A percentile compares a stretch with the other conserved stretches of the same genome.
Conservation (phyloP, 2,113 vertebrate genomes). For the Pollachius pollachius region DNA sequence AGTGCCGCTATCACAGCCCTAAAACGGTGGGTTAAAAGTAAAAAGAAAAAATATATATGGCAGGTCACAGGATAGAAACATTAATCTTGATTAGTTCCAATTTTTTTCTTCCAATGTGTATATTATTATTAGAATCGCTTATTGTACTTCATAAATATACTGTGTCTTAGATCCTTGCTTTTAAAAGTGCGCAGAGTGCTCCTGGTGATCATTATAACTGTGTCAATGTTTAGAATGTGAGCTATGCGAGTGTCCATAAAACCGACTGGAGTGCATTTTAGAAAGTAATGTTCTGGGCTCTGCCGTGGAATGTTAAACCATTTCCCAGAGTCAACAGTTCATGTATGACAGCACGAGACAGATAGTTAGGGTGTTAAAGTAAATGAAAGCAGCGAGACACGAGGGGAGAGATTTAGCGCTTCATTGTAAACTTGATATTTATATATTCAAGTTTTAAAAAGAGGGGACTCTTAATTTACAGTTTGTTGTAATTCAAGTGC, state of each 20-base stretch:
- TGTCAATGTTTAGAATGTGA: slow-evolving; percentile 34
- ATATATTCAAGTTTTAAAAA: too few species aligned
- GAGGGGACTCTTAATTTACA: not conserved
- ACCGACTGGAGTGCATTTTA: not conserved
- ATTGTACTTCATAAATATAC: too few species aligned
- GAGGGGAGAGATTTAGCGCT: not conserved
- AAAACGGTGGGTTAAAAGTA: not conserved
- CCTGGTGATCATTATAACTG: slow-evolving; percentile 17
- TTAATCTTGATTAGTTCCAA: too few species aligned
- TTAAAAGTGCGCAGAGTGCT: too few species aligned
- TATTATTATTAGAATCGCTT: too few species aligned
- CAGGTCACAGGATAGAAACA: too few species aligned
- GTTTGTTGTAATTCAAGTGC: too few species aligned
- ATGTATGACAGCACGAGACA: not conserved
- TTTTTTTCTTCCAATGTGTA: too few species aligned
- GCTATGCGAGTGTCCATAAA: slow-evolving; percentile 23
- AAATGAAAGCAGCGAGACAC: not conserved
- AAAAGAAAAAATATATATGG: too few species aligned
- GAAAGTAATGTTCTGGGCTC: slow-evolving; percentile 6
- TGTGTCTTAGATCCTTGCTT: too few species aligned
- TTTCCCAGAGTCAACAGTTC: slow-evolving; percentile 7
- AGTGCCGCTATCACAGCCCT: slow-evolving; percentile 32
- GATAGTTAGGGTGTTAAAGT: not conserved
- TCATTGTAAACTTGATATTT: too few species aligned
- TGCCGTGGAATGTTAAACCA: not conserved